Conservation (phyloP, 1,140 invertebrate species). For the Panagrolaimus sp. region DNA sequence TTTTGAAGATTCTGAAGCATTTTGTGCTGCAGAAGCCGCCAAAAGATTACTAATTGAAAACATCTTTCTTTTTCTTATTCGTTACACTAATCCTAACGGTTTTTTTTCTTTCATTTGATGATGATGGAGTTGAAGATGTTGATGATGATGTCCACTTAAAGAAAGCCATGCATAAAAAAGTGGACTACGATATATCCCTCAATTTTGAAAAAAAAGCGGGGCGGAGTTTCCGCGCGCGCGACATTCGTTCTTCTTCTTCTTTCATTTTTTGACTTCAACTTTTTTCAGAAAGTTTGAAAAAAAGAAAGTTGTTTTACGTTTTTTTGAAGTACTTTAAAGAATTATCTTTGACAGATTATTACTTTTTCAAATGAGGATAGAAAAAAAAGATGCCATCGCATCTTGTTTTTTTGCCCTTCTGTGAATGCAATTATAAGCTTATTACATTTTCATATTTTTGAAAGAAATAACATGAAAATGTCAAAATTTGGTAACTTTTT, state of each 20-base stretch:
- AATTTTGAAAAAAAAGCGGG: background rate
- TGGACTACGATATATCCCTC: conserved; percentile 11
- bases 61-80: background rate
- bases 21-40: background rate
- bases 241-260: background rate
- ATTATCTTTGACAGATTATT: too few species aligned
- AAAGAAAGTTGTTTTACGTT: background rate
- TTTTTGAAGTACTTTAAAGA: too few species aligned
- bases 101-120: too few species aligned
- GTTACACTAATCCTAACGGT: background rate
- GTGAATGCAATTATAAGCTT: too few species aligned
- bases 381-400: too few species aligned
- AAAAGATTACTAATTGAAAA: conserved; percentile 13
- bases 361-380: too few species aligned
- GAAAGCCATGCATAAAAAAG: background rate
- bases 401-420: too few species aligned
- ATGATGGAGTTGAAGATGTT: too few species aligned
- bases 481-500: too few species aligned
- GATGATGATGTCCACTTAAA: too few species aligned
- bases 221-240: background rate
- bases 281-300: background rate
- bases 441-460: too few species aligned
- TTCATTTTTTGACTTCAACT: background rate
- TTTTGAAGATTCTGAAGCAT: background rate
- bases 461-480: too few species aligned